Conservation (phyloP, 2,797 vertebrate genomes). For the Echiichthys vipera region DNA sequence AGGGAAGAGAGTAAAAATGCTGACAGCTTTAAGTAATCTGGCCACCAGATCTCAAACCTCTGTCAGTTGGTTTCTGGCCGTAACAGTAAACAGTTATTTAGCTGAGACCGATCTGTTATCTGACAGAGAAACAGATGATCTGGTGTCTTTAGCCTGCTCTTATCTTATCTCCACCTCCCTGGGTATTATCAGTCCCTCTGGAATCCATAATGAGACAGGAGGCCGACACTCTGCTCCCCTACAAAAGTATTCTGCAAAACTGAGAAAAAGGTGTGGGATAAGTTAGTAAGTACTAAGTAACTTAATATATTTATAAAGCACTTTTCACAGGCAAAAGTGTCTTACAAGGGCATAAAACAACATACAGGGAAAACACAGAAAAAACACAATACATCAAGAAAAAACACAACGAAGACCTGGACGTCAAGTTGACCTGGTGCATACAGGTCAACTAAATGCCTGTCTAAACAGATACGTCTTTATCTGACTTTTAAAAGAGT, state of each 20-base stretch:
- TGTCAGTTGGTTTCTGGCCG: conserved; percentile 13
- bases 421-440: no score
- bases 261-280: background rate
- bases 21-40: background rate
- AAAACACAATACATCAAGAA: no score
- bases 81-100: conserved; percentile 19
- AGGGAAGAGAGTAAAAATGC: background rate
- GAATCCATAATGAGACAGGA: conserved; percentile 3
- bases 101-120: conserved; percentile 33
- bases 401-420: no score
- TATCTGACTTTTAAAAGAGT: no score
- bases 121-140: conserved; percentile 43
- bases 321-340: no score
- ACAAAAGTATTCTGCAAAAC: background rate
- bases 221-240: background rate
- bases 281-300: no score
- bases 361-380: no score
- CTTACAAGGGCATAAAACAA: no score
- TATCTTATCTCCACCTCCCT: conserved; percentile 42
- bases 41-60: conserved; percentile 9
- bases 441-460: no score
- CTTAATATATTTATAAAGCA: no score
- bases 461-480: no score
- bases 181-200: conserved; percentile 32
- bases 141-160: conserved; percentile 15